These are phyloP conservation scores for Endotricha flammealis DNA, from an alignment of 2,888 invertebrate genomes.

Conservation along the genomic window DNA sequence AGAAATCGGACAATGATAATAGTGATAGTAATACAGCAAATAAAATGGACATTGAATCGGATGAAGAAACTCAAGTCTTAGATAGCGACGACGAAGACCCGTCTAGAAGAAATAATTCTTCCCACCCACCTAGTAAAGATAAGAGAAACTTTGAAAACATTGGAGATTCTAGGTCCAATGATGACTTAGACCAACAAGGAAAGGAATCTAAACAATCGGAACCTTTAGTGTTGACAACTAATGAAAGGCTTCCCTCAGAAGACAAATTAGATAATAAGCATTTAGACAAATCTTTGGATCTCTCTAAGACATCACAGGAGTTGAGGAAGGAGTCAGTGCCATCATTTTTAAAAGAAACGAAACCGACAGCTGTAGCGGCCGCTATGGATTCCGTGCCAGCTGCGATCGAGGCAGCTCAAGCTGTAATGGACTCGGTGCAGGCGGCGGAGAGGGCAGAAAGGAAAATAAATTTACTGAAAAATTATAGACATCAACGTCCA, in stretches of 20 bases:
- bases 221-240: conserved; percentile 59
- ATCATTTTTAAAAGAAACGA: conserved; percentile 10
- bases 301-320: conserved; percentile 16
- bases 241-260: conserved; percentile 64
- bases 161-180: conserved; percentile 23
- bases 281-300: conserved; percentile 32
- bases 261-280: conserved; percentile 52
- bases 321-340: not conserved
- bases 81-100: conserved; percentile 63
- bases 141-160: conserved; percentile 17
- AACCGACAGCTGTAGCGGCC: not conserved
- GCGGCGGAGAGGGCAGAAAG: conserved; percentile 42
- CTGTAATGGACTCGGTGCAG: conserved; percentile 23
- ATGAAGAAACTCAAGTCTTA: conserved; percentile 62
- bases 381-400: not conserved
- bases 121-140: conserved; percentile 22
- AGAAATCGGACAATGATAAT: conserved; percentile 39
- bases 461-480: conserved; percentile 68
- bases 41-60: conserved; percentile 46
- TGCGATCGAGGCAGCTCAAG: conserved; percentile 6
- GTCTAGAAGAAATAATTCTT: conserved; percentile 24
- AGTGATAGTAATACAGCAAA: conserved; percentile 31
- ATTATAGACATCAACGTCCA: conserved; percentile 68
- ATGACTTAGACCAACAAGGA: conserved; percentile 22
- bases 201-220: conserved; percentile 25